Evolutionary conservation across 2,113 vertebrate species (phyloP).

Genomic region (Heteronetta atricapilla): DNA sequence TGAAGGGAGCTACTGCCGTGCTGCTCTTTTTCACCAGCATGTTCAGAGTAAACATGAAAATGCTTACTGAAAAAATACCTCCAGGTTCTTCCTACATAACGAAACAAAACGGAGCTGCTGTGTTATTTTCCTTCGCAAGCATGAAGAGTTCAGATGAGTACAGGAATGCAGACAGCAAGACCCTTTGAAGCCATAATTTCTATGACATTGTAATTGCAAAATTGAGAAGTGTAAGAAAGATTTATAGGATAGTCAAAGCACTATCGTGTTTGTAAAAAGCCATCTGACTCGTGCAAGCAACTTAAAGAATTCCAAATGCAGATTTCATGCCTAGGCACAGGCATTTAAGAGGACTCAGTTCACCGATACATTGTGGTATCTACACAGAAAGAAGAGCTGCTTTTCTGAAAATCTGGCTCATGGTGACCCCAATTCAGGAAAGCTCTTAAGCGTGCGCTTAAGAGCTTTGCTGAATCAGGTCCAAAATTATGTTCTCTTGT

Average conservation of each 20-base stretch:
- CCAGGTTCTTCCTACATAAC: background rate
- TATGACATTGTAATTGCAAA: background rate
- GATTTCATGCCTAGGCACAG: background rate
- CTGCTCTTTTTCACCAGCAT: background rate
- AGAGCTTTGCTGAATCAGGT: slow-evolving; percentile 57
- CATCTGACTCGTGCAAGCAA: background rate
- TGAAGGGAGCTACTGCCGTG: background rate
- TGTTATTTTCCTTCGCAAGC: background rate
- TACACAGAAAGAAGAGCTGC: background rate
- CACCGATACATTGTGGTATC: accelerated
- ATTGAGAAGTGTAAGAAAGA: background rate
- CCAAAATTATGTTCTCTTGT: slow-evolving; percentile 60
- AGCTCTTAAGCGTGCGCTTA: slow-evolving; percentile 55
- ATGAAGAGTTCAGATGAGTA: background rate
- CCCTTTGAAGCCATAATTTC: background rate
- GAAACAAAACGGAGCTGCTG: background rate
- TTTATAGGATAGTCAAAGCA: background rate
- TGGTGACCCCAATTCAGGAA: slow-evolving; percentile 46
- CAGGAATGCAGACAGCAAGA: background rate
- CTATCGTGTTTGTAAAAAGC: background rate
- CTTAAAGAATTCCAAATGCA: background rate
- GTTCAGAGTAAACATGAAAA: background rate
- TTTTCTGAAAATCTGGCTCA: slow-evolving; percentile 18
- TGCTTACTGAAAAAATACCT: background rate
- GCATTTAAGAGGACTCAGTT: background rate